Evolutionary conservation across 2,113 vertebrate genomes (phyloP), one percentile per base, ranked within the genome.

Genomic region (Leucoraja erinaceus): DNA sequence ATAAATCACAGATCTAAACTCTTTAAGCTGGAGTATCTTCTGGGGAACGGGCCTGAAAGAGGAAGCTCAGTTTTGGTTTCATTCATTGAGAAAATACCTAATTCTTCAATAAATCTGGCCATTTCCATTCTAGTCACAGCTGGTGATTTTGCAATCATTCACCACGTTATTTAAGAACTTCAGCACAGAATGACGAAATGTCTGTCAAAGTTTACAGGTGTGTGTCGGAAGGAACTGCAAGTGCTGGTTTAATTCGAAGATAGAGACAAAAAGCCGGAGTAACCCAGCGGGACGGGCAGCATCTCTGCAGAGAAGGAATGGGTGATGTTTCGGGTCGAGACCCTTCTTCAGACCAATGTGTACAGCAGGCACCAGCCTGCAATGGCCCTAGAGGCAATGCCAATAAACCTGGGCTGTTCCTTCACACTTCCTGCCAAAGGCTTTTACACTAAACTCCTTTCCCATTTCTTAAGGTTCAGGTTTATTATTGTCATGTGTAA

Each of bases 1-100:
- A 72, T 91, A 91, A 91, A 91, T 91, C 90, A 91, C 47, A 68
- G 14, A 88, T 91, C 72, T 72, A 91, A 91, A 25, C 72, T 91
- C 68, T 70, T 91, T 88, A 88, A 91, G 28, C 90, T 91, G 90
- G 68, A 47, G 68, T 47, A 54, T 91, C 66, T 54, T 54, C 90
- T 91, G 90, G 22, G 68, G 38, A 72, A 54, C 90, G 28, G 25
- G 63, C 59, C 28, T 63, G 63, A 66, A 88, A 88, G n/a, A 66
- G 28, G 59, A 88, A 54, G 31, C 56, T 16, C 83, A 63, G 38
- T n/a, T 66, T 88, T 63, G 28, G 59, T 63, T 33, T 63, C n/a
- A 63, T 63, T 88, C 83, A 88, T 88, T 88, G 54, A 54, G 33
- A 72, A 91, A 91, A 70, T 91, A 47, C 68, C 68, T 47, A 72